These are phyloP conservation scores for Drosophila macrothrix DNA, from an alignment of 2,888 invertebrate species.

Conservation along the genomic window DNA sequence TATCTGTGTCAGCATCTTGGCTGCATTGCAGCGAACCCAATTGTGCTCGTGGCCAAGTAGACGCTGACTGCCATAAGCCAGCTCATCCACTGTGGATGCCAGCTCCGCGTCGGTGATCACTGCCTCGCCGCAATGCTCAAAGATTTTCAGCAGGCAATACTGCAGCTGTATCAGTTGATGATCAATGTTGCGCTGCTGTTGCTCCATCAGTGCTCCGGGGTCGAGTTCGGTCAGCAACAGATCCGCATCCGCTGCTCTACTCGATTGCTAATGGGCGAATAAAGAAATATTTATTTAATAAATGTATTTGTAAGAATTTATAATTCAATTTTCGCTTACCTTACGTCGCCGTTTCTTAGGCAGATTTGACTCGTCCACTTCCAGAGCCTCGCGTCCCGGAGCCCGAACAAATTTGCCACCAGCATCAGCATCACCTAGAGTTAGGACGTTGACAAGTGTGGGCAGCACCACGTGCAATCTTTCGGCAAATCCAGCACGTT, in stretches of 20 bases:
- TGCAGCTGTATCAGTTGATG: constrained; percentile 91
- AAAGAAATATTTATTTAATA: neutral
- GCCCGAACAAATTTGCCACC: constrained; percentile 88
- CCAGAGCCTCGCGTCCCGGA: constrained; percentile 75
- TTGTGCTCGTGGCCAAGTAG: constrained; percentile 93
- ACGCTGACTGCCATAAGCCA: constrained; percentile 89
- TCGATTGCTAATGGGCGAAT: constrained; percentile 6
- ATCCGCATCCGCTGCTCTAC: constrained; percentile 17
- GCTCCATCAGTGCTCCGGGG: constrained; percentile 84
- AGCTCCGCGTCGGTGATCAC: constrained; percentile 85
- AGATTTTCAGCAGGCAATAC: constrained; percentile 89
- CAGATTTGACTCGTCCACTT: constrained; percentile 3
- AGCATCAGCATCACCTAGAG: constrained; percentile 84
- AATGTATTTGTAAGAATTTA: neutral
- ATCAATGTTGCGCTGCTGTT: constrained; percentile 88
- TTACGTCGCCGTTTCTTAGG: constrained; percentile 41
- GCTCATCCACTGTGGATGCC: constrained; percentile 85
- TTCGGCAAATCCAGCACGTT: constrained; percentile 89
- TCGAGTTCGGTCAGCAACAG: constrained; percentile 45
- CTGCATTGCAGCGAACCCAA: constrained; percentile 93
- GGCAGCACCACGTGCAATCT: constrained; percentile 88
- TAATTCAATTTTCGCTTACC: constrained; percentile 18
- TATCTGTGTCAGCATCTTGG: constrained; percentile 91
- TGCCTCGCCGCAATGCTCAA: constrained; percentile 87
- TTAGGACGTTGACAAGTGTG: constrained; percentile 86